A percentile compares a stretch with the other conserved stretches of the same genome.
phyloP scores from a whole-genome alignment of 2,888 invertebrate genomes.

The Calameuta idolon region DNA sequence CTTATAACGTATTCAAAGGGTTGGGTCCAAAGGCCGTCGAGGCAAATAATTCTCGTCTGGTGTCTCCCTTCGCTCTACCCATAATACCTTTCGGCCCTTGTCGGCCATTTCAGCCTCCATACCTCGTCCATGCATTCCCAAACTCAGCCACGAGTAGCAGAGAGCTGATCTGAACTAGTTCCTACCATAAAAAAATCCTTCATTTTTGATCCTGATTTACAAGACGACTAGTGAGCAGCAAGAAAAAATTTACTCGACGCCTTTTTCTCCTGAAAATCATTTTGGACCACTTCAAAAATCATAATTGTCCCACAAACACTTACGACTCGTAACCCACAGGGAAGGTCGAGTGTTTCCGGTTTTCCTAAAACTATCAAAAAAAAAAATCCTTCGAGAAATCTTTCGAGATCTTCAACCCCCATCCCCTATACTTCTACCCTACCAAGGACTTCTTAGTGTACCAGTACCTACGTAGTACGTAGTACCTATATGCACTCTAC shows the following conservation, averaged over 20 bases:
- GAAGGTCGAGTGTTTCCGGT: background rate
- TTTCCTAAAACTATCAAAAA: background rate
- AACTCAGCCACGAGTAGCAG: background rate
- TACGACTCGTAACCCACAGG: background rate
- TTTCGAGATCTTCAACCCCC: background rate
- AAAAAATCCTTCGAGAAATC: background rate
- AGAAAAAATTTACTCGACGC: background rate
- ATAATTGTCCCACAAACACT: background rate
- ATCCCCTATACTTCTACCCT: background rate
- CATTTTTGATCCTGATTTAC: background rate
- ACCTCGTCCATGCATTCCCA: background rate
- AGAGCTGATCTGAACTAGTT: background rate
- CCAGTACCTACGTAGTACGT: background rate
- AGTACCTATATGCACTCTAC: background rate
- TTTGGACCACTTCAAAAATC: background rate
- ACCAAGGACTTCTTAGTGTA: background rate
- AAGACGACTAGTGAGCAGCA: background rate
- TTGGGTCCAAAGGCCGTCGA: background rate
- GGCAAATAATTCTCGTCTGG: background rate
- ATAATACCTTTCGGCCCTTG: background rate
- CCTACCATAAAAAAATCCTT: background rate
- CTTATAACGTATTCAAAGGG: conserved; percentile 8
- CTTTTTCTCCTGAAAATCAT: background rate
- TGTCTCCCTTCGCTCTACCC: background rate
- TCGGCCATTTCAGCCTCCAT: background rate